Evolutionary conservation across 2,888 invertebrate species (phyloP).

Genomic region (Stictocephala bisonia): DNA sequence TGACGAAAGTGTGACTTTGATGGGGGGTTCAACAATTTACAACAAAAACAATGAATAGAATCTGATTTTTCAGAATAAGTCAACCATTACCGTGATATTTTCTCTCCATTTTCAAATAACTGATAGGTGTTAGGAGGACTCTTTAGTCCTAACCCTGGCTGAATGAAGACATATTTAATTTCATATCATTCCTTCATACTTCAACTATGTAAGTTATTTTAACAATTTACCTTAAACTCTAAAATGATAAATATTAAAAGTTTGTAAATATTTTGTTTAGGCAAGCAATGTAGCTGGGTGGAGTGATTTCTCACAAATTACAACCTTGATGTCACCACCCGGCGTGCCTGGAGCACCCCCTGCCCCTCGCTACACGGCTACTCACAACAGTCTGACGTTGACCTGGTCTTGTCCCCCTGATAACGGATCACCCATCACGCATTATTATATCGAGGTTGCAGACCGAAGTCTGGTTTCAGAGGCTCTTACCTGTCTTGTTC

Average conservation of each 20-base stretch:
- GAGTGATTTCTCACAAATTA: constrained; percentile 76
- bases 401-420: constrained; percentile 80
- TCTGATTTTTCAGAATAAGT: no score
- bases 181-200: no score
- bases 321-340: constrained; percentile 79
- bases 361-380: constrained; percentile 71
- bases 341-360: constrained; percentile 80
- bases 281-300: constrained; percentile 86
- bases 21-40: neutral
- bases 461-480: constrained; percentile 71
- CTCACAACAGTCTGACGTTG: constrained; percentile 76
- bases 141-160: no score
- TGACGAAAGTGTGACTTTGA: constrained; percentile 2
- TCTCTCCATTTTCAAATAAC: constrained; percentile 2
- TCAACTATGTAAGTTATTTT: no score
- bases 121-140: neutral
- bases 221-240: no score
- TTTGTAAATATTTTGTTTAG: constrained; percentile 63
- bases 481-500: constrained; percentile 73
- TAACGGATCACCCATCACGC: constrained; percentile 80
- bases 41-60: neutral
- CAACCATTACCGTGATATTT: constrained; percentile 5
- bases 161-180: no score
- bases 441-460: constrained; percentile 80
- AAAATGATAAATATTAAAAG: no score